These are phyloP conservation scores for Alviniconcha strummeri DNA, from an alignment of 2,888 invertebrate genomes.

Conservation along the genomic window DNA sequence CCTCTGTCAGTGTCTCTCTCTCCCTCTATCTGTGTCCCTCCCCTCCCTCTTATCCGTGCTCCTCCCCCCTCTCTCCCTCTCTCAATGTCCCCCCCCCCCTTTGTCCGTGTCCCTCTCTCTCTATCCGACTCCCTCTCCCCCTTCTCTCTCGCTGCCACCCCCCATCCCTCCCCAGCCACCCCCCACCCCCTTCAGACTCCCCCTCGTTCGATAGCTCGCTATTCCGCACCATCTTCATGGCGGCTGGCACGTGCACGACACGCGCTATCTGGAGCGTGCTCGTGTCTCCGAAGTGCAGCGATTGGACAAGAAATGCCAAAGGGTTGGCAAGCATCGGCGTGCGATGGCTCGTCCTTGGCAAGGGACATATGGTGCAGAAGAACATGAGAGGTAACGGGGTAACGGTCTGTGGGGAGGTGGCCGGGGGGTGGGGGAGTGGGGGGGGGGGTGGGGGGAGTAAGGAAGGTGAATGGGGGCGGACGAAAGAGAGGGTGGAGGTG, in stretches of 20 bases:
- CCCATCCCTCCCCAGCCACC: too few species aligned
- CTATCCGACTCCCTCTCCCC: too few species aligned
- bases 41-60: too few species aligned
- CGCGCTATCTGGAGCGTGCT: constrained; percentile 21
- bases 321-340: constrained; percentile 2
- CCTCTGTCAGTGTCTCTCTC: too few species aligned
- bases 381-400: too few species aligned
- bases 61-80: too few species aligned
- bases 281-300: constrained; percentile 12
- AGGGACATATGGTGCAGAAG: constrained; percentile 13
- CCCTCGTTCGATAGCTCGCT: too few species aligned
- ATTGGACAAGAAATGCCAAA: constrained; percentile 27
- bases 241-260: constrained; percentile 28
- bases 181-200: too few species aligned
- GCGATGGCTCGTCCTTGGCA: constrained; percentile 2
- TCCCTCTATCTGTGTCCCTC: too few species aligned
- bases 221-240: neutral
- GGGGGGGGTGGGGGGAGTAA: neutral
- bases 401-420: neutral
- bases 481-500: neutral
- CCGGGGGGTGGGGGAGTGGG: neutral
- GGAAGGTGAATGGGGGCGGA: neutral
- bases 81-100: too few species aligned
- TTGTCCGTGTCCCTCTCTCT: too few species aligned
- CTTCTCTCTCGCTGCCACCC: too few species aligned